Evolutionary conservation across 37 sponge, comb jelly and placozoan genomes (phyloP).

Genomic region (Aplysina aerophoba): DNA sequence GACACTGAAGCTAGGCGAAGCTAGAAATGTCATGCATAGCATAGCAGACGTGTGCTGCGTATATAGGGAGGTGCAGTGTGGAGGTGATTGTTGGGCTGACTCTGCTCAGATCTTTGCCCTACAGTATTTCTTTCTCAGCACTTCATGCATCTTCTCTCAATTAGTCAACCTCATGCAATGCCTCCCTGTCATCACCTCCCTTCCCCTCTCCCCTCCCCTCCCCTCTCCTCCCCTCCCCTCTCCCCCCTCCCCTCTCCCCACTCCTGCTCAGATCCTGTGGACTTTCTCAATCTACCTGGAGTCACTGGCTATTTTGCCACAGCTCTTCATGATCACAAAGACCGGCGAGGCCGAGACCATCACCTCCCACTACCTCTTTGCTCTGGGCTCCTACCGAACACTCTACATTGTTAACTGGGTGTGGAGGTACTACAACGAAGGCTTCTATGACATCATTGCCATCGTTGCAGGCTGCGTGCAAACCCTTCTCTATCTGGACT

Average conservation of each 20-base stretch:
- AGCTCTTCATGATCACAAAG: constrained; percentile 99
- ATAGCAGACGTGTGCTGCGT: too few species aligned
- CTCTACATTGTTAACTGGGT: constrained; percentile 98
- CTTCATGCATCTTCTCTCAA: too few species aligned
- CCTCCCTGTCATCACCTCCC: too few species aligned
- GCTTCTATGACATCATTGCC: constrained; percentile 96
- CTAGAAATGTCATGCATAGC: too few species aligned
- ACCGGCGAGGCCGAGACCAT: constrained; percentile 99
- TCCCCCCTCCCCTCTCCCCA: too few species aligned
- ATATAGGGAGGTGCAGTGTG: too few species aligned
- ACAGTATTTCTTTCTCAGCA: too few species aligned
- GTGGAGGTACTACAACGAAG: constrained; percentile 92
- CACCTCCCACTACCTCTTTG: constrained; percentile 99
- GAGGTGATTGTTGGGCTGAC: too few species aligned
- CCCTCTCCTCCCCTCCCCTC: neutral
- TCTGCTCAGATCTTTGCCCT: too few species aligned
- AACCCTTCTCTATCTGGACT: constrained; percentile 97
- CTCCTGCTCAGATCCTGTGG: constrained; percentile 98
- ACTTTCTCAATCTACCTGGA: constrained; percentile 99
- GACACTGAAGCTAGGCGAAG: too few species aligned
- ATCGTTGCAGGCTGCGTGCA: constrained; percentile 96
- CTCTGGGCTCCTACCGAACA: constrained; percentile 91
- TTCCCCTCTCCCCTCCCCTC: too few species aligned
- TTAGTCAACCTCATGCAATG: too few species aligned
- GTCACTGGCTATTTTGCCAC: constrained; percentile 96